Conservation (phyloP, 2,113 vertebrate species). For the Vanacampus margaritifer region DNA sequence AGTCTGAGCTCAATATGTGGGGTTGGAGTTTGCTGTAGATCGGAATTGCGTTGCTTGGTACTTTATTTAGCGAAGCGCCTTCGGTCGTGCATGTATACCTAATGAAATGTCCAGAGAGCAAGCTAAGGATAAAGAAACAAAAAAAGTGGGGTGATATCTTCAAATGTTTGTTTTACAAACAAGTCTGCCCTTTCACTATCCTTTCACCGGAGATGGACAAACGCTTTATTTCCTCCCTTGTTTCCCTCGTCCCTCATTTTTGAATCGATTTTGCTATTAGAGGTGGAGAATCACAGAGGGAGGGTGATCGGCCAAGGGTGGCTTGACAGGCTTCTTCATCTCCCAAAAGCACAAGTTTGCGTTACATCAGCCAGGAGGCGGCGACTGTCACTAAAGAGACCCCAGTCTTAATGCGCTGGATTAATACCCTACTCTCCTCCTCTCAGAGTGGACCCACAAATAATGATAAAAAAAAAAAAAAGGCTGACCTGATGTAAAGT, state of each 20-base stretch:
- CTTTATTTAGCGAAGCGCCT: background rate
- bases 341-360: constrained; percentile 67
- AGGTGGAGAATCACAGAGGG: constrained; percentile 28
- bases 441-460: constrained; percentile 25
- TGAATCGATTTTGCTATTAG: constrained; percentile 68
- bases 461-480: constrained; percentile 26
- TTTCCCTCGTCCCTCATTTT: constrained; percentile 54
- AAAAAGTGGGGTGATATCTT: background rate
- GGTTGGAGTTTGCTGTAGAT: background rate
- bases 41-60: background rate
- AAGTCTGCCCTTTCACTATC: constrained; percentile 5
- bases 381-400: constrained; percentile 59
- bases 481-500: constrained; percentile 16
- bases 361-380: constrained; percentile 70
- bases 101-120: background rate
- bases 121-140: background rate
- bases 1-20: constrained; percentile 43
- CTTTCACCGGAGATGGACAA: constrained; percentile 46
- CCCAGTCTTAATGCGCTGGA: constrained; percentile 57
- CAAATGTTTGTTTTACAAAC: background rate
- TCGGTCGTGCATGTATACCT: background rate
- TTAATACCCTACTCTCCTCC: constrained; percentile 67
- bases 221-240: constrained; percentile 35
- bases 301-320: constrained; percentile 50
- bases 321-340: constrained; percentile 74